Percentiles rank a stretch among this genome's conserved stretches.
phyloP scores from a whole-genome alignment of 1,140 invertebrate species.

The Musca vetustissima region DNA sequence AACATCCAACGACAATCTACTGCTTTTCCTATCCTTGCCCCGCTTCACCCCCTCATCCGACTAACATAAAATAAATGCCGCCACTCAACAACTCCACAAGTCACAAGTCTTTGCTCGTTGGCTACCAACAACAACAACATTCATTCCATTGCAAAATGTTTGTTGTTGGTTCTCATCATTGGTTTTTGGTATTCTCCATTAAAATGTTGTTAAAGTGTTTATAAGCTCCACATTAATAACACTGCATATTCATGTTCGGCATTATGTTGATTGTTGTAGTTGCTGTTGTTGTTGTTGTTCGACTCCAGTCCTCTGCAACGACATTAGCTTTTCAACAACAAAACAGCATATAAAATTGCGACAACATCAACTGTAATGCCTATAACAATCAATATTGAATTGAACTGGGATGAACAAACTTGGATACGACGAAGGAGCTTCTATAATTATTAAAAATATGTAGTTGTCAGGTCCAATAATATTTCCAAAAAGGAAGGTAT shows the following conservation, averaged over 20 bases:
- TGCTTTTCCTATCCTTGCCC: too few species aligned
- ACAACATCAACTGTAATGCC: not conserved
- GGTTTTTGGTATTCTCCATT: not conserved
- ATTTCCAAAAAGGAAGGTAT: too few species aligned
- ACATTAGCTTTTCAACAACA: not conserved
- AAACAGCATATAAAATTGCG: not conserved
- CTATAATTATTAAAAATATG: too few species aligned
- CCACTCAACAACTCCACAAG: too few species aligned
- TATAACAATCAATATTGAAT: constrained; percentile 9
- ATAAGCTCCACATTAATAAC: constrained; percentile 55
- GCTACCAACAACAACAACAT: not conserved
- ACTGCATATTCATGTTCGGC: constrained; percentile 54
- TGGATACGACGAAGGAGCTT: too few species aligned
- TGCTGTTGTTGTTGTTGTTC: constrained; percentile 32
- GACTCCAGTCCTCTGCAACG: not conserved
- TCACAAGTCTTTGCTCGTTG: too few species aligned
- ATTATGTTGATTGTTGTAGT: too few species aligned
- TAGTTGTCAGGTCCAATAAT: too few species aligned
- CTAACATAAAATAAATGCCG: too few species aligned
- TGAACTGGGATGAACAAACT: too few species aligned
- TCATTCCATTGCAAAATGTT: not conserved
- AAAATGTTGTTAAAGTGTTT: constrained; percentile 44
- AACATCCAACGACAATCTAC: too few species aligned
- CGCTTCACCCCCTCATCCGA: too few species aligned
- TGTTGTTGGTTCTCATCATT: constrained; percentile 6